Percentiles rank a stretch among this genome's conserved stretches.
Conservation (phyloP, 1,140 invertebrate genomes). For the Leptoteleia sp. region DNA sequence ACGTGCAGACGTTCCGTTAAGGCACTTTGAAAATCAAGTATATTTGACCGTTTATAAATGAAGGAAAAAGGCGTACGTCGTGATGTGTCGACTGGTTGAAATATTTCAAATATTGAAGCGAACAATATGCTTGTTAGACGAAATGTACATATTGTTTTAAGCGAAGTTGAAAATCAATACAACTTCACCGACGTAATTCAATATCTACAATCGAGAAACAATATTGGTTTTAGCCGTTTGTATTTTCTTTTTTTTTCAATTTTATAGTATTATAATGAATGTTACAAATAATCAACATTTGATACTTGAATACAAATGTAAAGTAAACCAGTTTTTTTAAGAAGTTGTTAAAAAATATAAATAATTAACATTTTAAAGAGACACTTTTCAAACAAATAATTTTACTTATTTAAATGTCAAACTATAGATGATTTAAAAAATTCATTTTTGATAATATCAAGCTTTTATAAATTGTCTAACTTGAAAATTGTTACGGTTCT, state of each 20-base stretch:
- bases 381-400: too few relatives aligned
- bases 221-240: constrained; percentile 38
- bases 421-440: too few relatives aligned
- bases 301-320: too few relatives aligned
- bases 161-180: constrained; percentile 61
- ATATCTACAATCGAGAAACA: constrained; percentile 51
- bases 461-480: too few relatives aligned
- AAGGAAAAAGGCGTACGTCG: constrained; percentile 31
- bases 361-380: too few relatives aligned
- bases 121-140: constrained; percentile 57
- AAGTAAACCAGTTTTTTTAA: too few relatives aligned
- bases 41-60: constrained; percentile 29
- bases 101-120: constrained; percentile 57
- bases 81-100: constrained; percentile 25
- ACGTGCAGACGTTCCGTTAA: constrained; percentile 6
- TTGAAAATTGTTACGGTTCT: too few relatives aligned
- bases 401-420: too few relatives aligned
- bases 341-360: too few relatives aligned
- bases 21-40: constrained; percentile 4
- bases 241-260: constrained; percentile 12
- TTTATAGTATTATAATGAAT: neutral
- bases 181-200: constrained; percentile 49
- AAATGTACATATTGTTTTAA: constrained; percentile 62
- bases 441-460: too few relatives aligned
- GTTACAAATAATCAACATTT: too few relatives aligned